Evolutionary conservation across 2,888 invertebrate genomes (phyloP), one percentile per base, ranked within the genome.

Genomic region (Lacanobia wlatinum): DNA sequence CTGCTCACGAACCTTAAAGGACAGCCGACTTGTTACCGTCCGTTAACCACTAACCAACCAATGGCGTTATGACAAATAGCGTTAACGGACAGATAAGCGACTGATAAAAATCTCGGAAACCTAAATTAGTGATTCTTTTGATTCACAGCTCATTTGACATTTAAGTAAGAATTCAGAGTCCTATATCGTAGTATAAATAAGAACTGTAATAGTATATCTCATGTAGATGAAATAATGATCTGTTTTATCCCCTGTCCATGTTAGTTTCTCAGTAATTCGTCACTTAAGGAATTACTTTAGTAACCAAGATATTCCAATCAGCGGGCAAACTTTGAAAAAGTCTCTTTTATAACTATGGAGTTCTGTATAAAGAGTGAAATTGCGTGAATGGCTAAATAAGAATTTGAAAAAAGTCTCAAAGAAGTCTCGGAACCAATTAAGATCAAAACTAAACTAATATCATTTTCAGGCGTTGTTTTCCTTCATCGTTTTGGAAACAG

Each of bases 211-310:
- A 7, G 2, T 5, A 43, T 43, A 43, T 14, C 7, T 48, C 18
- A 48, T 48, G 23, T 43, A 56, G 28, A 6, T 40, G 2, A n/a
- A n/a, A n/a, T n/a, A 16, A 52, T 53, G 8, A 71, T 63, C 2
- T 34, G 6, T 10, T n/a, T 28, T 4, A 82, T 60, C 82, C 46
- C 14, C 34, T 48, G 63, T 67, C 82, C 0, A 16, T 9, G 53
- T 52, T 12, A 77, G 59, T 82, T 71, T 9, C n/a, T 34, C 0
- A 66, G 12, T 52, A 60, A 82, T 77, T 52, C 18, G 46, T 78
- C 53, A 78, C 12, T 18, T 21, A 38, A 59, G 40, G 8, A 59
- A 28, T 50, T 56, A 40, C 8, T 59, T 21, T 0, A 21, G 16
- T 7, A 62, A 63, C 50, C 63, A 59, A 28, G 38, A 23, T 8